Conservation (phyloP, 1,140 invertebrate species). For the Bilobella aurantiaca region DNA sequence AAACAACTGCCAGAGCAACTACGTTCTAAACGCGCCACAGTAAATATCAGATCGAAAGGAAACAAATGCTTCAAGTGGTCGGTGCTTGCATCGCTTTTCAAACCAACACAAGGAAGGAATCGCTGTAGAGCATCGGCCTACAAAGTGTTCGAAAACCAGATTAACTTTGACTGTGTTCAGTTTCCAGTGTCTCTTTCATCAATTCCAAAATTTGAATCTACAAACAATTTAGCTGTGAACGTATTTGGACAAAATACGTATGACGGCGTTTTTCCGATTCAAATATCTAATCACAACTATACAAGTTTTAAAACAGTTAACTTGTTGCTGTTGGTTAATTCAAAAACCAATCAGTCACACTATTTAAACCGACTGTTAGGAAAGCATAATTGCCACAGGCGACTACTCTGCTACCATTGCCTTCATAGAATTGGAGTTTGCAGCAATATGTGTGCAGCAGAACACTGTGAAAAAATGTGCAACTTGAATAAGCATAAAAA, state of each 20-base stretch:
- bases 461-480: neutral
- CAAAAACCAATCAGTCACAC: neutral
- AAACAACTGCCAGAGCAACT: neutral
- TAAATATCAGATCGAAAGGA: neutral
- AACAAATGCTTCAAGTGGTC: slow-evolving; percentile 6
- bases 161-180: neutral
- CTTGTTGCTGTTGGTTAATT: neutral
- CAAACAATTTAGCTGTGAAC: slow-evolving; percentile 2
- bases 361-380: neutral
- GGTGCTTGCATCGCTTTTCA: neutral
- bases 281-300: neutral
- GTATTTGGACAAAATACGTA: neutral
- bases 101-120: too few relatives aligned
- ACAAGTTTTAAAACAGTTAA: neutral
- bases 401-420: neutral
- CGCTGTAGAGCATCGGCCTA: neutral
- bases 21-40: neutral
- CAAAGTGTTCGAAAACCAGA: neutral
- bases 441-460: neutral
- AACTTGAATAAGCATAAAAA: neutral
- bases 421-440: neutral
- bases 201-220: neutral
- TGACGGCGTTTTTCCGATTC: neutral
- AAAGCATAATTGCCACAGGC: neutral
- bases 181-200: neutral